phyloP scores from a whole-genome alignment of 2,797 vertebrate species.

The Ciconia nigra region DNA sequence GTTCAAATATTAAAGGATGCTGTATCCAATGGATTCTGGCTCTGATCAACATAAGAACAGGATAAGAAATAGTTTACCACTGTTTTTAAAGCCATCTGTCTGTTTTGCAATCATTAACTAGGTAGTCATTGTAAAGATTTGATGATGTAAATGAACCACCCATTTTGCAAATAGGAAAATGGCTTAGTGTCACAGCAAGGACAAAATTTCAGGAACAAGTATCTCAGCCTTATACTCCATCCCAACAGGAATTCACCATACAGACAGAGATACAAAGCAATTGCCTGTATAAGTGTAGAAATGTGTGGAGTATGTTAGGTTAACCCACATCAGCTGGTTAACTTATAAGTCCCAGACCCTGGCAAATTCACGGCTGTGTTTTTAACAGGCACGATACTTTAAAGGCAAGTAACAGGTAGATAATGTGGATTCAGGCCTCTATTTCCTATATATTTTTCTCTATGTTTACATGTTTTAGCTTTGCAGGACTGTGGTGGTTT shows the following conservation, averaged over 20 bases:
- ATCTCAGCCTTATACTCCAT: neutral
- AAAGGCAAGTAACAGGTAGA: neutral
- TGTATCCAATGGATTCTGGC: neutral
- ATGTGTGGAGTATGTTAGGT: neutral
- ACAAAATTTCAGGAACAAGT: neutral
- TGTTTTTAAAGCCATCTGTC: neutral
- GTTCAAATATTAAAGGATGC: neutral
- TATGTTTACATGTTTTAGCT: neutral
- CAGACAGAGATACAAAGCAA: neutral
- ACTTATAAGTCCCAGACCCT: neutral
- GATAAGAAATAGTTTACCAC: neutral
- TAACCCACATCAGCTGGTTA: neutral
- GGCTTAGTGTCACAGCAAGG: neutral
- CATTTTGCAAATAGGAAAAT: neutral
- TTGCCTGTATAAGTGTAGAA: neutral
- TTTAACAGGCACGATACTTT: neutral
- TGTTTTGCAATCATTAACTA: constrained; percentile 11
- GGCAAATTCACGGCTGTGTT: neutral
- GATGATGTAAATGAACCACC: neutral
- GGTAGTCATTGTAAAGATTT: neutral
- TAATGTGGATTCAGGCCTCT: neutral
- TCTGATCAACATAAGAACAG: neutral
- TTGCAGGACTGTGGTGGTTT: neutral
- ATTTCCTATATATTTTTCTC: neutral
- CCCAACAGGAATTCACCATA: neutral